Evolutionary conservation across 2,888 invertebrate genomes (phyloP).

Genomic region (Polyommatus icarus): DNA sequence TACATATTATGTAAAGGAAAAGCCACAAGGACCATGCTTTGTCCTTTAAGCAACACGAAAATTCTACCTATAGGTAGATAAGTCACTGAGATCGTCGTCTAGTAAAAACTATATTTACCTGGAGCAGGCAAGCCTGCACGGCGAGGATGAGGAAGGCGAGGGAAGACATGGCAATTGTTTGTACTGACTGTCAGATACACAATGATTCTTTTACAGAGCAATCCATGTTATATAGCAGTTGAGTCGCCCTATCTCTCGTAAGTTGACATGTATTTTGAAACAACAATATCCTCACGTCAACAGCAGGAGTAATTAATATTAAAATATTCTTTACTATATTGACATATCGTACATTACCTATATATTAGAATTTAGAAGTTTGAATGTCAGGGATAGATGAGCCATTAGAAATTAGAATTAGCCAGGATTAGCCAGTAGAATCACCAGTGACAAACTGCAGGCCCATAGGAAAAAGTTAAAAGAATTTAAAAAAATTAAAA

Average conservation of each 20-base stretch:
- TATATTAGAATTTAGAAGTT: background rate
- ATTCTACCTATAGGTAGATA: background rate
- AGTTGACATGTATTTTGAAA: slow-evolving; percentile 11
- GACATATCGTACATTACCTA: background rate
- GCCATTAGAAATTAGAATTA: background rate
- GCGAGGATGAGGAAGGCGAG: slow-evolving; percentile 42
- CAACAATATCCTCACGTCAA: slow-evolving; percentile 9
- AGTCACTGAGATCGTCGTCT: background rate
- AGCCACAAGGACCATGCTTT: background rate
- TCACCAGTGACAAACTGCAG: no score
- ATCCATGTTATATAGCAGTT: slow-evolving; percentile 25
- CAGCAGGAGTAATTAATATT: background rate
- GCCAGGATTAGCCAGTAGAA: background rate
- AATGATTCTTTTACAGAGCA: background rate
- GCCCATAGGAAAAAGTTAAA: no score
- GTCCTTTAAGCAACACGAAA: background rate
- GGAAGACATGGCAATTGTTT: slow-evolving; percentile 38
- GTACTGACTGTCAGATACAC: slow-evolving; percentile 15
- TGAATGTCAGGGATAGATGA: background rate
- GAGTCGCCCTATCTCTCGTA: background rate
- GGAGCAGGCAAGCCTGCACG: slow-evolving; percentile 52
- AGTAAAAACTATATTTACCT: slow-evolving; percentile 41
- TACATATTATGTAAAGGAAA: slow-evolving; percentile 25
- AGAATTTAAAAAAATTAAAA: no score
- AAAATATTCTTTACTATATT: background rate